Conservation (phyloP, 30 jellyfish, hydroid and myxozoan species). For the Phacellophora camtschatica region DNA sequence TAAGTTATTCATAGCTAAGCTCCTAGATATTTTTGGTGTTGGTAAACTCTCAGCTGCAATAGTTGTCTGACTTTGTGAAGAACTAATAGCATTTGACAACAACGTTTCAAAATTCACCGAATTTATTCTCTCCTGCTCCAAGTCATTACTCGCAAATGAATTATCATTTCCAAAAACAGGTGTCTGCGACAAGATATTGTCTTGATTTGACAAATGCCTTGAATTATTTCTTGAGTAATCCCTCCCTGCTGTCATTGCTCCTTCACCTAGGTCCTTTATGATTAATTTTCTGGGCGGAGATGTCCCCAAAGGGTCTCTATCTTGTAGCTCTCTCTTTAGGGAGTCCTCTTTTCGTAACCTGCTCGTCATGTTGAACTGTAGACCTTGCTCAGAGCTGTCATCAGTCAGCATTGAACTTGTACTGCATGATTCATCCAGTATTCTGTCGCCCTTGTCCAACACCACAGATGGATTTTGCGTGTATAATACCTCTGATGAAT, state of each 20-base stretch:
- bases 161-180: too few relatives aligned
- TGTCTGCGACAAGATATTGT: neutral
- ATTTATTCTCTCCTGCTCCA: neutral
- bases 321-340: slow-evolving; percentile 14
- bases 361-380: slow-evolving; percentile 3
- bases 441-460: neutral
- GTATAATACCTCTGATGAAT: slow-evolving; percentile 34
- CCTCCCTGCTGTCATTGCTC: neutral
- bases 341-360: neutral
- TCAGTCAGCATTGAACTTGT: slow-evolving; percentile 16
- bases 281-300: slow-evolving; percentile 40
- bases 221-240: neutral
- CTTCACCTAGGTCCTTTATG: slow-evolving; percentile 16
- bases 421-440: neutral
- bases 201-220: neutral
- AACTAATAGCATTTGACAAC: slow-evolving; percentile 51
- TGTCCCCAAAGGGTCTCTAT: neutral
- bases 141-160: too few relatives aligned
- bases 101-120: slow-evolving; percentile 47
- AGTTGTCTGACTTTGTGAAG: slow-evolving; percentile 1
- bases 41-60: neutral
- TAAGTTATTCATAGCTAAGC: neutral
- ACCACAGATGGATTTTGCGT: slow-evolving; percentile 6
- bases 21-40: neutral
- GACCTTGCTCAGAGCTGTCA: slow-evolving; percentile 35